A percentile compares a stretch with the other conserved stretches of the same genome.
phyloP scores from a whole-genome alignment of 2,888 invertebrate genomes.

The Oligia strigilis region DNA sequence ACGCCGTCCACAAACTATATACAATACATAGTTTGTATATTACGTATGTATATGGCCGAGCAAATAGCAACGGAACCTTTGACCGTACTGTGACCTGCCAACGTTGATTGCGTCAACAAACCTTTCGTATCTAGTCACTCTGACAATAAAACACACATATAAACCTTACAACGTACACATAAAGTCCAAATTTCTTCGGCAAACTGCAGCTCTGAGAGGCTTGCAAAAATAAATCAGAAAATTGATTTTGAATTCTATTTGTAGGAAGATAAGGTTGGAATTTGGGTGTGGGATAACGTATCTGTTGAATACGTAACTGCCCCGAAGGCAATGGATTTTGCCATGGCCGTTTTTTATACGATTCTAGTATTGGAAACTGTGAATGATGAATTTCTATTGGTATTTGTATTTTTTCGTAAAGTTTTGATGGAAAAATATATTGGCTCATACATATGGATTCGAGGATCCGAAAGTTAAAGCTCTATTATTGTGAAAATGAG shows the following conservation, averaged over 20 bases:
- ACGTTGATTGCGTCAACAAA: constrained; percentile 72
- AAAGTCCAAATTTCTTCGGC: constrained; percentile 33
- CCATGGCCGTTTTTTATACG: constrained; percentile 78
- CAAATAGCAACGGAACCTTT: constrained; percentile 65
- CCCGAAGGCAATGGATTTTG: constrained; percentile 81
- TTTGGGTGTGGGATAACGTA: constrained; percentile 44
- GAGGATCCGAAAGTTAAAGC: constrained; percentile 38
- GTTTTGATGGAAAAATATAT: constrained; percentile 68
- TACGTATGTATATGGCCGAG: constrained; percentile 40
- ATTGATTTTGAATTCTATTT: constrained; percentile 42
- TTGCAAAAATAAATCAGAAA: constrained; percentile 1
- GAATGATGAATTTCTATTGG: constrained; percentile 76
- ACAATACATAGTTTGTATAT: constrained; percentile 25
- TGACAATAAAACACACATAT: constrained; percentile 20
- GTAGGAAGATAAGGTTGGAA: constrained; percentile 5
- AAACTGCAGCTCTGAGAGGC: constrained; percentile 20
- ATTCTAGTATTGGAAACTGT: constrained; percentile 74
- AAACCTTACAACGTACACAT: constrained; percentile 31
- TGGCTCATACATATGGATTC: constrained; percentile 66
- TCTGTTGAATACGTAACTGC: constrained; percentile 73
- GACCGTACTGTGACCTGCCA: constrained; percentile 68
- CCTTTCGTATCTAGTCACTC: constrained; percentile 55
- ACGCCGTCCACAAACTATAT: constrained; percentile 43
- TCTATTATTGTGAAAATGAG: constrained; percentile 36
- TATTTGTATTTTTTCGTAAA: constrained; percentile 70